phyloP scores from a whole-genome alignment of 2,888 invertebrate species.

The Chalcosyrphus nemorum region DNA sequence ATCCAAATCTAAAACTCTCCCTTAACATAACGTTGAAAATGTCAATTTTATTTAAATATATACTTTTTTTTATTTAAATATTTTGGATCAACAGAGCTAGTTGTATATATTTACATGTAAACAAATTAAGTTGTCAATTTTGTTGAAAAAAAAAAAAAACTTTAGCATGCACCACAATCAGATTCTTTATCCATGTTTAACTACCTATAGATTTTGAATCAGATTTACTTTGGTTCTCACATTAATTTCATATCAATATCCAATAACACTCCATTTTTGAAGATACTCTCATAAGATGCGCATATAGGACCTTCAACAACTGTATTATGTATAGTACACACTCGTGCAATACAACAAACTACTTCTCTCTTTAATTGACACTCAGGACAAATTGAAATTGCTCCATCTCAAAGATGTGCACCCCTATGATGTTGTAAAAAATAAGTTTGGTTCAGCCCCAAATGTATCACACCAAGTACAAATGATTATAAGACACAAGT shows the following conservation, averaged over 20 bases:
- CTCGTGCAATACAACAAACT: not conserved
- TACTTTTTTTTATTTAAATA: too few relatives aligned
- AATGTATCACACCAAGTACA: slow-evolving; percentile 48
- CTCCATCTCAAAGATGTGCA: slow-evolving; percentile 40
- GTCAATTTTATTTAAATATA: too few relatives aligned
- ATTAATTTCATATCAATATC: not conserved
- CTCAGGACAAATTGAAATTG: slow-evolving; percentile 64
- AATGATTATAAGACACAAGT: slow-evolving; percentile 45
- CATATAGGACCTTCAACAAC: not conserved
- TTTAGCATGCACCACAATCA: too few relatives aligned
- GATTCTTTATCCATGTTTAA: too few relatives aligned
- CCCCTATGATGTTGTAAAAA: slow-evolving; percentile 24
- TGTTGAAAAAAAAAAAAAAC: too few relatives aligned
- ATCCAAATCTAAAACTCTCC: too few relatives aligned
- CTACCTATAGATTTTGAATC: too few relatives aligned
- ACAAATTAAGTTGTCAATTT: too few relatives aligned
- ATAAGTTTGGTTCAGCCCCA: slow-evolving; percentile 52
- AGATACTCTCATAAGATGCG: not conserved
- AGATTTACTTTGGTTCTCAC: not conserved
- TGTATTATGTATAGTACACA: not conserved
- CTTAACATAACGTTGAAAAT: too few relatives aligned
- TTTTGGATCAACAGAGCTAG: too few relatives aligned
- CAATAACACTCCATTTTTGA: not conserved
- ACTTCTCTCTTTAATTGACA: slow-evolving; percentile 48
- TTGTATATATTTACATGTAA: too few relatives aligned